Percentiles rank a stretch among this genome's conserved stretches.
Conservation (phyloP, 1,140 invertebrate genomes). For the Scaptomyza montana region DNA sequence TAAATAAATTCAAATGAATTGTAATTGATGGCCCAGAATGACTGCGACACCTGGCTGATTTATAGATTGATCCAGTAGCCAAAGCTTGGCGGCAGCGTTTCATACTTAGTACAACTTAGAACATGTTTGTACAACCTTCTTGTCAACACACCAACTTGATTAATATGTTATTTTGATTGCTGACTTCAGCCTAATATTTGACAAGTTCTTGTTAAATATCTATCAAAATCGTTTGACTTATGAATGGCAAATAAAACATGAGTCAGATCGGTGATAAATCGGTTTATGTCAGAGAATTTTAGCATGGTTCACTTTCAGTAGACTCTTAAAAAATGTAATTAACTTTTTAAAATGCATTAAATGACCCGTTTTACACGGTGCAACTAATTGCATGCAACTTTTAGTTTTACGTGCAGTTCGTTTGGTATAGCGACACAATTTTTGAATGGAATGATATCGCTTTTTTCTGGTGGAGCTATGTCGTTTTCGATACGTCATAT, state of each 20-base stretch:
- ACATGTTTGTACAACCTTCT: neutral
- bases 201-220: conserved; percentile 11
- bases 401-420: too few species aligned
- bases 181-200: conserved; percentile 45
- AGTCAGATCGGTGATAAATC: neutral
- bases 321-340: too few species aligned
- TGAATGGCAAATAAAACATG: conserved; percentile 35
- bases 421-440: too few species aligned
- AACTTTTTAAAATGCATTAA: too few species aligned
- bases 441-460: too few species aligned
- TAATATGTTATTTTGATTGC: conserved; percentile 17
- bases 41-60: conserved; percentile 27
- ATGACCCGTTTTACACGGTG: too few species aligned
- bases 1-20: conserved; percentile 80
- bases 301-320: too few species aligned
- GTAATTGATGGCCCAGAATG: conserved; percentile 61
- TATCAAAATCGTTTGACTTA: conserved; percentile 27
- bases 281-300: neutral
- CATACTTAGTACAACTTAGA: conserved; percentile 1
- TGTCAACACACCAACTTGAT: conserved; percentile 1
- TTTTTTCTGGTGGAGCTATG: too few species aligned
- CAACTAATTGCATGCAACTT: too few species aligned
- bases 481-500: too few species aligned
- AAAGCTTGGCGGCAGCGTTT: conserved; percentile 23
- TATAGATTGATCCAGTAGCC: conserved; percentile 33